Conservation (phyloP, 2,888 invertebrate species). For the Hanleya hanleyi region DNA sequence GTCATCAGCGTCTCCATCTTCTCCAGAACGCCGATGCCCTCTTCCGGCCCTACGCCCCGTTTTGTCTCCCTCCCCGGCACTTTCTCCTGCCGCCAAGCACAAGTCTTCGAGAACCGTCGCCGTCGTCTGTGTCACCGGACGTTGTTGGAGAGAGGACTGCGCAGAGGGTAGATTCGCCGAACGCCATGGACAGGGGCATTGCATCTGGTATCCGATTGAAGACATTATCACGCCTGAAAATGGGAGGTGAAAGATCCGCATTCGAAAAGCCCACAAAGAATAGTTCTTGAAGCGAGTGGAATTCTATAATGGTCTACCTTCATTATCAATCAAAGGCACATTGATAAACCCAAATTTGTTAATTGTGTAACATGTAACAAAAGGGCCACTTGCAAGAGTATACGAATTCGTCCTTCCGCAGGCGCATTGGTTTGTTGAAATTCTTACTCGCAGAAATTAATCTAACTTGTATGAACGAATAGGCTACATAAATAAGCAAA, state of each 20-base stretch:
- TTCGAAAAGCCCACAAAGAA: neutral
- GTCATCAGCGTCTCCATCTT: conserved; percentile 57
- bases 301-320: too few species aligned
- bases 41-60: neutral
- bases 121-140: neutral
- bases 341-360: neutral
- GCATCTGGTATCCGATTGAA: too few species aligned
- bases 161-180: neutral
- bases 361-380: neutral
- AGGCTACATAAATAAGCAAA: too few species aligned
- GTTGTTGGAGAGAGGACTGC: neutral
- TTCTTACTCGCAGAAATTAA: too few species aligned
- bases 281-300: neutral
- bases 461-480: too few species aligned
- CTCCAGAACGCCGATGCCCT: conserved; percentile 38
- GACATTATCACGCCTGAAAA: neutral
- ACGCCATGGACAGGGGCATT: neutral
- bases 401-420: too few species aligned
- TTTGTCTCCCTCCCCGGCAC: neutral
- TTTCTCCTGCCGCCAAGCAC: neutral
- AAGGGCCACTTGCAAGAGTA: too few species aligned
- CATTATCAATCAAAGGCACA: too few species aligned
- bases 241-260: neutral
- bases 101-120: neutral
- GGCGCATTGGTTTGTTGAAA: too few species aligned